These are phyloP conservation scores for Pachyramphus minor DNA, from an alignment of 2,113 vertebrate species.

Conservation along the genomic window DNA sequence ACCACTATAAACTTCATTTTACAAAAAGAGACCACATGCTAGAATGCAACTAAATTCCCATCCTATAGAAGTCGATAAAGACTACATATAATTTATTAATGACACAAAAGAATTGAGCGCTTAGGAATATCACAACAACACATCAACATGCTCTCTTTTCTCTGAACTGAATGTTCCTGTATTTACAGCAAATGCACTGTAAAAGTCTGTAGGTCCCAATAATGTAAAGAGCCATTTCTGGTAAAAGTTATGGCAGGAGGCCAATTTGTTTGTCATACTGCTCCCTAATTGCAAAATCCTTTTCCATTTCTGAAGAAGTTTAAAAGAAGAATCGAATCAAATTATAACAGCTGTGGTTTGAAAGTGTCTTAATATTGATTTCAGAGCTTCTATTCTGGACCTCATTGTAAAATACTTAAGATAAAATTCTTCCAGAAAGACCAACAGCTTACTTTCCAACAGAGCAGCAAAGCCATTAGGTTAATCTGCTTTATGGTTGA, in stretches of 20 bases:
- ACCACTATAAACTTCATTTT: not conserved
- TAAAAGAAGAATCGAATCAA: slow-evolving; percentile 35
- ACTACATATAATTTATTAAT: not conserved
- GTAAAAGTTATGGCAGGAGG: slow-evolving; percentile 19
- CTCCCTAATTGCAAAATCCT: not conserved
- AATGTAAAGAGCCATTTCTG: slow-evolving; percentile 21
- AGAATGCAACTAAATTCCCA: not conserved
- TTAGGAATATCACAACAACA: not conserved
- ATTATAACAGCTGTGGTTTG: slow-evolving; percentile 30
- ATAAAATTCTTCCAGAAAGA: slow-evolving; percentile 16
- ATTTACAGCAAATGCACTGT: not conserved
- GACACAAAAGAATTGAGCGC: not conserved
- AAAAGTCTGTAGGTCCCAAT: not conserved
- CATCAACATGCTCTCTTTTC: not conserved
- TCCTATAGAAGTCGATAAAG: not conserved
- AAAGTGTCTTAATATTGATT: slow-evolving; percentile 50
- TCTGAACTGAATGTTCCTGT: not conserved
- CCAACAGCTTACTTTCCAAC: not conserved
- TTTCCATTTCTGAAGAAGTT: slow-evolving; percentile 31
- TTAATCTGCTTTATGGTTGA: not conserved
- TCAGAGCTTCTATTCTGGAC: slow-evolving; percentile 20
- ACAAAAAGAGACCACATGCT: not conserved
- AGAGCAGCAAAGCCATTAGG: not conserved
- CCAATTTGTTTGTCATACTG: not conserved
- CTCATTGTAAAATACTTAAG: not conserved